Conservation (phyloP, 2,797 vertebrate species). For the Prionace glauca region DNA sequence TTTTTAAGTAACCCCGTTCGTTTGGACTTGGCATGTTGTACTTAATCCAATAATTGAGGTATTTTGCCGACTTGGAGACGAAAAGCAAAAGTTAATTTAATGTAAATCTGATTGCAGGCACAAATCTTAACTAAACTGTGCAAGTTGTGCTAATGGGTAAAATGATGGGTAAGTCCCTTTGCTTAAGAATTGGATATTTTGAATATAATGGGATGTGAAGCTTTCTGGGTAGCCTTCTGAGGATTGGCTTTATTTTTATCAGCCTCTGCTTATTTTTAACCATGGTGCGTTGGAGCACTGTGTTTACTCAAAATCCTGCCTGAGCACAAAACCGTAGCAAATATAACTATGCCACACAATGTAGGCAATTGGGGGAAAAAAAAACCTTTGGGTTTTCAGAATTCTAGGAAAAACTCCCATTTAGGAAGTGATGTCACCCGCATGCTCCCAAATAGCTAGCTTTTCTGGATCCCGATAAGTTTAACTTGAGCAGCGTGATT, state of each 20-base stretch:
- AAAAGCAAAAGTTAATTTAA: neutral
- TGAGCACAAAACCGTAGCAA: neutral
- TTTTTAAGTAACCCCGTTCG: neutral
- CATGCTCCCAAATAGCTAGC: neutral
- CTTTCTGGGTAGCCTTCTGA: neutral
- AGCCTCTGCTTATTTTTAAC: constrained; percentile 15
- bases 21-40: constrained; percentile 23
- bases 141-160: neutral
- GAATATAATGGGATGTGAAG: neutral
- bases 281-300: neutral
- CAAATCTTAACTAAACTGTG: neutral
- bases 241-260: constrained; percentile 23
- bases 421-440: neutral
- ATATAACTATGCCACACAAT: neutral
- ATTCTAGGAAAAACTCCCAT: neutral
- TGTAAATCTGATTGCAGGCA: neutral
- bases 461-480: neutral
- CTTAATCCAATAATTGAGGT: neutral
- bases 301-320: neutral
- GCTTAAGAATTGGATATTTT: neutral
- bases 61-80: constrained; percentile 11
- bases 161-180: neutral
- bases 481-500: neutral
- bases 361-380: neutral
- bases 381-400: neutral